Conservation (phyloP, 1,140 invertebrate genomes). For the Zaprionus nigranus region DNA sequence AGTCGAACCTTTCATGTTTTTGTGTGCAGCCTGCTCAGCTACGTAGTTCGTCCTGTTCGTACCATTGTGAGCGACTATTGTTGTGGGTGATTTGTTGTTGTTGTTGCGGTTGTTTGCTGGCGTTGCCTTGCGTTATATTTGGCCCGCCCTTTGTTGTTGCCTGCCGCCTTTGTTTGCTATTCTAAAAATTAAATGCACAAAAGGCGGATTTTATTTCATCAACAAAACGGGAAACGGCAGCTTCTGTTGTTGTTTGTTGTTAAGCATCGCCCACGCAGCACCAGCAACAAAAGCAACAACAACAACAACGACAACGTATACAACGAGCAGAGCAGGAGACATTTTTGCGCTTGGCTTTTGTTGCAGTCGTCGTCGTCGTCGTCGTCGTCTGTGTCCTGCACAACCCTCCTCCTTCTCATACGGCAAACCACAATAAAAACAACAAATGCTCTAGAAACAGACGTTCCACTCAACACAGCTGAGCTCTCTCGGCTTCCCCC, state of each 20-base stretch:
- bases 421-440: constrained; percentile 44
- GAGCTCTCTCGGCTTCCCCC: constrained; percentile 40
- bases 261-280: constrained; percentile 77
- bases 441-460: constrained; percentile 77
- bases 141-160: constrained; percentile 79
- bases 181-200: constrained; percentile 83
- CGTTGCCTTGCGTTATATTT: constrained; percentile 64
- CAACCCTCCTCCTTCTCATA: background rate
- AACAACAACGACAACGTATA: constrained; percentile 10
- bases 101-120: constrained; percentile 29
- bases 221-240: constrained; percentile 81
- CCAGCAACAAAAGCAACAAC: constrained; percentile 10
- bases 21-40: constrained; percentile 48
- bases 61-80: constrained; percentile 70
- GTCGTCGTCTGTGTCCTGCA: constrained; percentile 18
- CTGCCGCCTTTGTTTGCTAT: constrained; percentile 78
- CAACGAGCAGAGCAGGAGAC: constrained; percentile 49
- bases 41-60: constrained; percentile 57
- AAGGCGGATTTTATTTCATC: constrained; percentile 83
- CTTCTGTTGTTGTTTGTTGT: constrained; percentile 74
- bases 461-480: constrained; percentile 79
- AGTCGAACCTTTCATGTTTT: constrained; percentile 59
- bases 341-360: constrained; percentile 64
- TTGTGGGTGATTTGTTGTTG: constrained; percentile 67
- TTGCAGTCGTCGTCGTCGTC: constrained; percentile 30